Evolutionary conservation across 1,140 invertebrate species (phyloP), one percentile per base, ranked within the genome.

Genomic region (Pectinophora gossypiella): DNA sequence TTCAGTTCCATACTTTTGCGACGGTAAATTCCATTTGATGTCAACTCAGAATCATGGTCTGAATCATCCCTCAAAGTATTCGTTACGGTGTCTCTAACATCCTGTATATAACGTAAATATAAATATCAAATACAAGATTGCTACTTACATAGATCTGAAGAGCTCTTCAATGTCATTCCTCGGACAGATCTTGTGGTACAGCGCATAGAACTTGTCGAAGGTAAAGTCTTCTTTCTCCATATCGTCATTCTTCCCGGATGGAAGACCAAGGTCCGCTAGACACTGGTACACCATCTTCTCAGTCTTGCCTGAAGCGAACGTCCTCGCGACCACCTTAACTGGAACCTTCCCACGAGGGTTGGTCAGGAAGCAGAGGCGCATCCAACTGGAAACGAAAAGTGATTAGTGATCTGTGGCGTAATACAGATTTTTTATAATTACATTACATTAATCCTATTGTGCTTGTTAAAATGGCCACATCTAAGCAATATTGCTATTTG

Each of bases 161-260:
- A 99, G 88, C 85, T 99, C 98, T 85, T 99, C 98, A 64, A 99
- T 99, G 82, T 99, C 99, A 72, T 98, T 99, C 61, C 99, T 91
- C 6, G 99, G 99, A 85, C 99, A 99, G 65, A 99, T 99, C 89
- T 98, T 99, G 84, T 99, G 98, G 85, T 99, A 99, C 0, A 99
- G 89, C 35, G 95, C 94, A 88, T 99, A 99, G 87, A 99, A 99
- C 78, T 99, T 99, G 58, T 99, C 98, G 85, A 99, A 99, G 1
- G 98, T 99, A 79, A 99, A 99, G 52, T 96, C 94, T 48, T 93
- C 92, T 43, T 94, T 95, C 70, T 99, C 98, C 85, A 99, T 98
- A 22, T 95, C 95, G 81, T 99, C 98, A 73, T 95, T 96, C 92
- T 99, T 99, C 66, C 97, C 98, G 62, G 95, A 95, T 3, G 98